A percentile compares a stretch with the other conserved stretches of the same genome.
phyloP scores from a whole-genome alignment of 2,888 invertebrate genomes.

The Epicampocera succincta region DNA sequence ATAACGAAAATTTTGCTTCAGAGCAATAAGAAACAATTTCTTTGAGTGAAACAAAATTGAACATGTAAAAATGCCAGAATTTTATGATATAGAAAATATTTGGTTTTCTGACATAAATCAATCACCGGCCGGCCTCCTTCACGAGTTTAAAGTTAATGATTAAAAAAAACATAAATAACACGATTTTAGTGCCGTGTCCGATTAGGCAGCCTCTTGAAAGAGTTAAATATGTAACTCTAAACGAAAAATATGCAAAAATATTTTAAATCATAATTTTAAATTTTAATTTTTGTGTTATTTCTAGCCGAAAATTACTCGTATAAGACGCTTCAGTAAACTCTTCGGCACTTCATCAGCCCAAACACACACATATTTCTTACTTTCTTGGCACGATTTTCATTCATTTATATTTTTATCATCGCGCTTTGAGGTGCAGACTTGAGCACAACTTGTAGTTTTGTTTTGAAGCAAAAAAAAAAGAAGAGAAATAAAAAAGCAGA shows the following conservation, averaged over 20 bases:
- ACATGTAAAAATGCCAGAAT: no score
- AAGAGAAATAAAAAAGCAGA: slow-evolving; percentile 22
- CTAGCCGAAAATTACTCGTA: not conserved
- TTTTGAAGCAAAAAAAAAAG: not conserved
- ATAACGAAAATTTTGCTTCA: not conserved
- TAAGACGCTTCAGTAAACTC: slow-evolving; percentile 48
- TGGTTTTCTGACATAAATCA: no score
- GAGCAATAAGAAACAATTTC: no score
- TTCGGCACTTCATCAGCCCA: slow-evolving; percentile 26
- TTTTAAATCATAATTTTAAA: slow-evolving; percentile 9
- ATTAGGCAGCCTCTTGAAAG: no score
- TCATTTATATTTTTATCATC: slow-evolving; percentile 40
- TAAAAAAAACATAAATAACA: no score
- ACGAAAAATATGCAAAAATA: not conserved
- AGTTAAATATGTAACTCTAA: not conserved
- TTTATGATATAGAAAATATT: no score
- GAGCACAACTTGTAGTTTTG: slow-evolving; percentile 29
- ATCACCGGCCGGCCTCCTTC: no score
- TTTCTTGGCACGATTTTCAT: no score
- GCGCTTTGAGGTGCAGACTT: slow-evolving; percentile 33
- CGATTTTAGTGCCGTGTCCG: no score
- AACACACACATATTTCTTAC: slow-evolving; percentile 22
- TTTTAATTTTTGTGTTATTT: slow-evolving; percentile 1
- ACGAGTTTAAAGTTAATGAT: no score
- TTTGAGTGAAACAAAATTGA: no score